Conservation (phyloP, 1,140 invertebrate species). For the Lutraria rhynchaena region DNA sequence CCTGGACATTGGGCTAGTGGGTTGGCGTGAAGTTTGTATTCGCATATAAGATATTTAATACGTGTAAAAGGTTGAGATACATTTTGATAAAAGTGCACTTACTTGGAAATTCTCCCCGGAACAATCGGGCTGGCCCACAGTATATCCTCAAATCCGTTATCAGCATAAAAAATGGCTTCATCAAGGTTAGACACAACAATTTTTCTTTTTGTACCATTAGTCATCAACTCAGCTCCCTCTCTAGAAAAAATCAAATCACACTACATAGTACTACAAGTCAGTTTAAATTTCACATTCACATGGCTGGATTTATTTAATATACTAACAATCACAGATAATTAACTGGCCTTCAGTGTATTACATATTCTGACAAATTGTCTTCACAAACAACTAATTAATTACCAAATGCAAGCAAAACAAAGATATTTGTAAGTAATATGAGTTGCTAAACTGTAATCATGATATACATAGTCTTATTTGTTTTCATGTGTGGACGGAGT, state of each 20-base stretch:
- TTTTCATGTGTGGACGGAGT: constrained; percentile 80
- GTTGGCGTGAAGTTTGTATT: too few relatives aligned
- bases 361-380: too few relatives aligned
- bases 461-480: constrained; percentile 80
- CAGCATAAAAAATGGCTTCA: constrained; percentile 80
- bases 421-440: not conserved
- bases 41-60: too few relatives aligned
- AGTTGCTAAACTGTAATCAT: not conserved
- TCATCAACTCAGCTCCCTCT: constrained; percentile 76
- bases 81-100: too few relatives aligned
- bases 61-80: too few relatives aligned
- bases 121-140: constrained; percentile 76
- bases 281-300: too few relatives aligned
- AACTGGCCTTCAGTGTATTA: too few relatives aligned
- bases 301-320: too few relatives aligned
- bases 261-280: too few relatives aligned
- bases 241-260: constrained; percentile 65
- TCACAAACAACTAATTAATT: too few relatives aligned
- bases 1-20: too few relatives aligned
- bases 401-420: not conserved
- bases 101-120: constrained; percentile 61
- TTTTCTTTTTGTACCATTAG: constrained; percentile 72
- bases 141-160: constrained; percentile 81
- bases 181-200: constrained; percentile 80
- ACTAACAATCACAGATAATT: too few relatives aligned